phyloP scores from a whole-genome alignment of 2,888 invertebrate species.

The Sarcophaga caerulescens region DNA sequence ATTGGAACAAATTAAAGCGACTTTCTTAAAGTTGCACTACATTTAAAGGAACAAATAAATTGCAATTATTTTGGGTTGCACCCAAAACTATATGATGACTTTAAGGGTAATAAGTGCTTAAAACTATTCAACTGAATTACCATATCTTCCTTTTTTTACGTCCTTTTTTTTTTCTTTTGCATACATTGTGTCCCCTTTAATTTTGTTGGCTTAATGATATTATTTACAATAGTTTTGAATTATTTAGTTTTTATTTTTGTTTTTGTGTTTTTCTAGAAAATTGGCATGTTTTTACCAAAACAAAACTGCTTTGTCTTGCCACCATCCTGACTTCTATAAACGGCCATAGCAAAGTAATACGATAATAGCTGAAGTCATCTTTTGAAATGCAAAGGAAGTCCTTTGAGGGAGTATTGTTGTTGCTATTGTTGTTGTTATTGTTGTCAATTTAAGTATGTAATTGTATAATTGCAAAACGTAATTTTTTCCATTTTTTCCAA shows the following conservation, averaged over 20 bases:
- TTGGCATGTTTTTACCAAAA: conserved; percentile 57
- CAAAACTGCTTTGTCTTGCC: conserved; percentile 1
- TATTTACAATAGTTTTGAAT: conserved; percentile 66
- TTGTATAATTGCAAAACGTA: conserved; percentile 60
- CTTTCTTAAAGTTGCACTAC: too few relatives aligned
- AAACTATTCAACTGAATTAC: conserved; percentile 44
- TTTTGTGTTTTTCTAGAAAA: conserved; percentile 40
- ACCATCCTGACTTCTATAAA: background rate
- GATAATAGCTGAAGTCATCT: conserved; percentile 7
- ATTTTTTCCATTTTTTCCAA: conserved; percentile 8
- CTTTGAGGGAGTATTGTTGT: background rate
- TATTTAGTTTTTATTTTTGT: conserved; percentile 51
- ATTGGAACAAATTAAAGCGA: too few relatives aligned
- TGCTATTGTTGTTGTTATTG: conserved; percentile 40
- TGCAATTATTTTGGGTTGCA: conserved; percentile 53
- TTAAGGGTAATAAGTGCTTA: conserved; percentile 34
- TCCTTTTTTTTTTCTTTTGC: conserved; percentile 1
- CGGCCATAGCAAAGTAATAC: background rate
- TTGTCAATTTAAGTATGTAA: conserved; percentile 68
- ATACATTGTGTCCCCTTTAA: background rate
- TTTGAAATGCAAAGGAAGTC: background rate
- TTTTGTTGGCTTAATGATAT: conserved; percentile 49
- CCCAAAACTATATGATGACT: conserved; percentile 47
- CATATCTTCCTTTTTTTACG: conserved; percentile 36
- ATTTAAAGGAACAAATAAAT: background rate